phyloP scores from a whole-genome alignment of 2,797 vertebrate genomes.

The Chaenodraco wilsoni region DNA sequence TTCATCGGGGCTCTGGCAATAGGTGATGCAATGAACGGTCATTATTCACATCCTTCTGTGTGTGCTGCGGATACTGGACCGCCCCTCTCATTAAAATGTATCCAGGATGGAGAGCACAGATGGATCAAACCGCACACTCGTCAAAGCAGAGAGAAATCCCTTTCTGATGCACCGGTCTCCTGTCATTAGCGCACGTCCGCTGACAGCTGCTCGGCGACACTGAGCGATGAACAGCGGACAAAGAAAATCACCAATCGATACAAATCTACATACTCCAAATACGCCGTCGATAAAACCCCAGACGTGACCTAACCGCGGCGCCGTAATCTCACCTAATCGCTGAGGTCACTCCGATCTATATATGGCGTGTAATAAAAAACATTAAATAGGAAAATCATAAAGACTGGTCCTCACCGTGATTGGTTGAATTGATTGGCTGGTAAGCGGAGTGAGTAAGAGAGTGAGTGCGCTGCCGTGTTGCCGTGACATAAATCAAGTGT shows the following conservation, averaged over 20 bases:
- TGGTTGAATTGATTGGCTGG: conserved; percentile 69
- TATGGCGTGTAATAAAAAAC: conserved; percentile 21
- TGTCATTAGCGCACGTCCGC: conserved; percentile 29
- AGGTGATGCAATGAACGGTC: not conserved
- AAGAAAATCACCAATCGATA: conserved; percentile 35
- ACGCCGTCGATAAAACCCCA: conserved; percentile 11
- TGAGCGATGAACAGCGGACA: conserved; percentile 41
- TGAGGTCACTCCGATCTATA: not conserved
- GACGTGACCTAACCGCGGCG: not conserved
- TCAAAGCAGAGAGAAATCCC: conserved; percentile 43
- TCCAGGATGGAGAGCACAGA: not conserved
- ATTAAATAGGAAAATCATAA: conserved; percentile 1
- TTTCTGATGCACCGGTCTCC: conserved; percentile 44
- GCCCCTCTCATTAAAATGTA: not conserved
- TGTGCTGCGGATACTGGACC: not conserved
- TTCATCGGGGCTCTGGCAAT: not conserved
- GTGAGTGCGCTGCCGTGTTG: conserved; percentile 74
- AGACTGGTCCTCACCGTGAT: conserved; percentile 40
- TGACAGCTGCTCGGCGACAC: conserved; percentile 28
- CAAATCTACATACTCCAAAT: conserved; percentile 48
- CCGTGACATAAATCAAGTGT: conserved; percentile 88
- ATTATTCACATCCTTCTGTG: not conserved
- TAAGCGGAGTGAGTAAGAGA: conserved; percentile 57
- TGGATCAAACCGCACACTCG: not conserved
- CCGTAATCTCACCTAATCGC: conserved; percentile 5